Conservation (phyloP, 2,888 invertebrate species). For the Archips xylosteana region DNA sequence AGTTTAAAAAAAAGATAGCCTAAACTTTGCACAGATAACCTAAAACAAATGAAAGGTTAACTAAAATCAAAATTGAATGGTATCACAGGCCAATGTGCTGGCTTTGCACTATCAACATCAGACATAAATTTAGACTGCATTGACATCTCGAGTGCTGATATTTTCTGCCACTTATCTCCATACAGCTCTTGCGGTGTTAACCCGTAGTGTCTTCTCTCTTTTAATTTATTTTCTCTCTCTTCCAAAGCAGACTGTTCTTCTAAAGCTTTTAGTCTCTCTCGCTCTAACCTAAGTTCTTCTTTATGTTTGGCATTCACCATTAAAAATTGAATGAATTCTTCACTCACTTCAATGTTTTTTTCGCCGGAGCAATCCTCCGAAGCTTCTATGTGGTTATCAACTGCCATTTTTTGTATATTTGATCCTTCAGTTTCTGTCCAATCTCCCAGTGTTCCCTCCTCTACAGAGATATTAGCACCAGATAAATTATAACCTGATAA, state of each 20-base stretch:
- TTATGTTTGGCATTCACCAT: constrained; percentile 85
- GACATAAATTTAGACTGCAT: constrained; percentile 88
- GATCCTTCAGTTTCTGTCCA: constrained; percentile 50
- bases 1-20: background rate
- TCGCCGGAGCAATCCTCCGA: constrained; percentile 55
- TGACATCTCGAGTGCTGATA: constrained; percentile 91
- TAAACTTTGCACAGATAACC: background rate
- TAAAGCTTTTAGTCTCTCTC: constrained; percentile 58
- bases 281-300: constrained; percentile 66
- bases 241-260: constrained; percentile 55
- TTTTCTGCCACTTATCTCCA: constrained; percentile 87
- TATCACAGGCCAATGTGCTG: constrained; percentile 90
- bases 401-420: constrained; percentile 43
- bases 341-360: constrained; percentile 83
- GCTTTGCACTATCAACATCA: constrained; percentile 85
- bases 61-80: constrained; percentile 83
- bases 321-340: constrained; percentile 87
- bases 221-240: constrained; percentile 68
- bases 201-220: constrained; percentile 46
- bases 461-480: constrained; percentile 11
- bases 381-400: constrained; percentile 45
- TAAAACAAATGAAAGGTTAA: background rate
- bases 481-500: no score
- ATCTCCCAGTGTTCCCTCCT: constrained; percentile 47
- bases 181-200: constrained; percentile 76